Conservation (phyloP, 2,888 invertebrate species). For the Dascillus cervinus region DNA sequence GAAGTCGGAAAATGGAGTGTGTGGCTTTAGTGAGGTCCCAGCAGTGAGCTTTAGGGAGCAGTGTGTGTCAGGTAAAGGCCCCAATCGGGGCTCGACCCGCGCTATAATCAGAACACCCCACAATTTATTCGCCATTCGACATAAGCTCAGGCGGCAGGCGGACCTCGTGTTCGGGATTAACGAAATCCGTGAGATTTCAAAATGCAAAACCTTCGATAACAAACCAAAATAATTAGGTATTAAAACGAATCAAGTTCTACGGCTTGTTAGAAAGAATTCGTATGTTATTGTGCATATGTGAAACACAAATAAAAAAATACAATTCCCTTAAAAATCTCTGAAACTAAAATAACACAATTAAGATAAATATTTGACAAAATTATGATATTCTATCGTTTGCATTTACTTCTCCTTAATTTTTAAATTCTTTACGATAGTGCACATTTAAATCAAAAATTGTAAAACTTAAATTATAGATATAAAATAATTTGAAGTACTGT, state of each 20-base stretch:
- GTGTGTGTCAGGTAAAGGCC: constrained; percentile 22
- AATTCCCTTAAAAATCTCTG: too few relatives aligned
- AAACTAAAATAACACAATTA: too few relatives aligned
- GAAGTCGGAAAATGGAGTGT: too few relatives aligned
- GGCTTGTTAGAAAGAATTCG: not conserved
- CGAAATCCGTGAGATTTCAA: constrained; percentile 16
- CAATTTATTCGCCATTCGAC: constrained; percentile 26
- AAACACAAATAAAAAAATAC: too few relatives aligned
- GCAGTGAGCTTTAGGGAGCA: constrained; percentile 20
- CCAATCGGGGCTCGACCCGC: constrained; percentile 22
- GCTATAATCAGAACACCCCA: constrained; percentile 21
- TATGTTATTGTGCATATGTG: too few relatives aligned
- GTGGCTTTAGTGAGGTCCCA: constrained; percentile 19
- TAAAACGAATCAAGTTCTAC: constrained; percentile 13
- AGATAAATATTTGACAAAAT: too few relatives aligned
- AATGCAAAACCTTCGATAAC: constrained; percentile 25
- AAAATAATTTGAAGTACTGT: too few relatives aligned
- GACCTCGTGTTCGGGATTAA: constrained; percentile 20
- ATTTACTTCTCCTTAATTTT: too few relatives aligned
- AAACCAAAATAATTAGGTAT: constrained; percentile 27
- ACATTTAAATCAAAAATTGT: too few relatives aligned
- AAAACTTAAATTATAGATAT: too few relatives aligned
- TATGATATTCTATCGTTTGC: too few relatives aligned
- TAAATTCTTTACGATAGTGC: too few relatives aligned
- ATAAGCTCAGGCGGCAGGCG: constrained; percentile 21